These are phyloP conservation scores for Enteromius trimaculatus DNA, from an alignment of 2,797 vertebrate genomes.

Conservation along the genomic window DNA sequence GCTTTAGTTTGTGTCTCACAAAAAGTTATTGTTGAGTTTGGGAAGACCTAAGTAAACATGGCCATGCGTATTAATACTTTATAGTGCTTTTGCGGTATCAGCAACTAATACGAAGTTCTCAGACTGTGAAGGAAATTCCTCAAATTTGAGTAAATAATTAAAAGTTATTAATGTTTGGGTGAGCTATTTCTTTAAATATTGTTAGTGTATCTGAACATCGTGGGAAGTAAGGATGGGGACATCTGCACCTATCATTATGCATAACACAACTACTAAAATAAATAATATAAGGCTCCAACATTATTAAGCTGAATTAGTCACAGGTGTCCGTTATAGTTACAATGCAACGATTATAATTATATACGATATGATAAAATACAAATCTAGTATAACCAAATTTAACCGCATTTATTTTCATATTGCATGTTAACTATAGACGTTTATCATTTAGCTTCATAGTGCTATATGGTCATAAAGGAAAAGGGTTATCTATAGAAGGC, in stretches of 20 bases:
- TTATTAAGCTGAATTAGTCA: neutral
- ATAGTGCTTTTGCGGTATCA: neutral
- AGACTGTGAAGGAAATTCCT: neutral
- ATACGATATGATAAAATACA: neutral
- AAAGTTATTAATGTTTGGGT: neutral
- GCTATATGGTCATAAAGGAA: constrained; percentile 14
- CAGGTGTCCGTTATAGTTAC: neutral
- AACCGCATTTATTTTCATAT: neutral
- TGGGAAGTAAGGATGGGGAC: neutral
- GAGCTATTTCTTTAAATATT: neutral
- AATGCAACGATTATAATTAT: neutral
- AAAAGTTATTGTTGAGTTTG: neutral
- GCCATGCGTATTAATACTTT: neutral
- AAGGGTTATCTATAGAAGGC: constrained; percentile 44
- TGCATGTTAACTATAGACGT: neutral
- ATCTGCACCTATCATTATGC: neutral
- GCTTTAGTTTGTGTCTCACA: neutral
- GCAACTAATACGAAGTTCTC: neutral
- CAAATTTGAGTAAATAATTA: neutral
- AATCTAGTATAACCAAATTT: neutral
- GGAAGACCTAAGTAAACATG: neutral
- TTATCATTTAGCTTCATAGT: neutral
- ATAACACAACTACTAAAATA: neutral
- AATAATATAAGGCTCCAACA: neutral
- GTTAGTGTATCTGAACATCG: neutral